phyloP scores from a whole-genome alignment of 1,140 invertebrate genomes.

The Phortica variegata region DNA sequence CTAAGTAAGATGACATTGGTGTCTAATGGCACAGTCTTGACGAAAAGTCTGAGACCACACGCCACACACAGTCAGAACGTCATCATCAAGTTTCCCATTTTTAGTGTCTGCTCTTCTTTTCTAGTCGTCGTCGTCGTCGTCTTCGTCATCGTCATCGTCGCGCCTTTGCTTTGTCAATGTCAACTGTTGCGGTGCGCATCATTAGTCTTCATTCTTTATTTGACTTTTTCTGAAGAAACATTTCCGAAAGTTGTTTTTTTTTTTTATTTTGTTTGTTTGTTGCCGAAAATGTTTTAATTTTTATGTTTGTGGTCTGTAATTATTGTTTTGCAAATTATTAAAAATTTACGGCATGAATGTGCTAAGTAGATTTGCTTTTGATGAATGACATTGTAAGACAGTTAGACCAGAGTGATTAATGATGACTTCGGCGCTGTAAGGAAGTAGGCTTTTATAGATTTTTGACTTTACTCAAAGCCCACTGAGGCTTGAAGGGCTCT shows the following conservation, averaged over 20 bases:
- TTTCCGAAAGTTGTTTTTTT: constrained; percentile 2
- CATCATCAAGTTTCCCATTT: not conserved
- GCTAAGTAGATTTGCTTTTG: no score
- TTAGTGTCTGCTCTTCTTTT: not conserved
- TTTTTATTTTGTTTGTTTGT: not conserved
- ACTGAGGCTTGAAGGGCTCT: no score
- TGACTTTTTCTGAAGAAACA: constrained; percentile 10
- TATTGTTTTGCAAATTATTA: no score
- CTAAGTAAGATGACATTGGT: no score
- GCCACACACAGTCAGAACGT: not conserved
- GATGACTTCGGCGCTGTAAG: no score
- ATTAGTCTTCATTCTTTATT: constrained; percentile 25
- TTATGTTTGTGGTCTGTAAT: no score
- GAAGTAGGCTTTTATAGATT: no score
- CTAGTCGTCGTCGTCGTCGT: constrained; percentile 2
- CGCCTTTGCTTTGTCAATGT: constrained; percentile 26
- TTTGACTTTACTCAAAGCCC: no score
- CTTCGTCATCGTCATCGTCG: not conserved
- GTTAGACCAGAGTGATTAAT: no score
- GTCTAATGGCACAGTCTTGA: constrained; percentile 6
- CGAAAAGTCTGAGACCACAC: not conserved
- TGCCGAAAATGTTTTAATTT: no score
- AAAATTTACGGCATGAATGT: no score
- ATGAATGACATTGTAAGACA: no score
- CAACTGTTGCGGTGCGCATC: constrained; percentile 24